Evolutionary conservation across 2,888 invertebrate genomes (phyloP).

Genomic region (Drosophila trichaetosa): DNA sequence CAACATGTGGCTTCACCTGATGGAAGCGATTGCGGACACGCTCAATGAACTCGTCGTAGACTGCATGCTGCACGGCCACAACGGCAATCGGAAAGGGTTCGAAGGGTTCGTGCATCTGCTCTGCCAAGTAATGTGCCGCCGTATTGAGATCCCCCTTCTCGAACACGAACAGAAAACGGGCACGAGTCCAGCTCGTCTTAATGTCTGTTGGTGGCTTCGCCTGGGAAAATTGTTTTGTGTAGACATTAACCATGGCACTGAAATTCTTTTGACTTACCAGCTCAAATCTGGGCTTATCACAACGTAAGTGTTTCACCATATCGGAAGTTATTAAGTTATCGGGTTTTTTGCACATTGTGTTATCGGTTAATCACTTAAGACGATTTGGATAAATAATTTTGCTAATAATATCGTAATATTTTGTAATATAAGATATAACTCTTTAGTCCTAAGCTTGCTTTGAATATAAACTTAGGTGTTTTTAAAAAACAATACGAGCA

Average conservation of each 20-base stretch:
- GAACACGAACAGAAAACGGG: conserved; percentile 76
- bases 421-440: not conserved
- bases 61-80: conserved; percentile 79
- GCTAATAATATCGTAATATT: too few species aligned
- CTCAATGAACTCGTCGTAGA: conserved; percentile 67
- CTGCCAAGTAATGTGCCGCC: conserved; percentile 72
- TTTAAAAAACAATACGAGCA: not conserved
- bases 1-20: conserved; percentile 56
- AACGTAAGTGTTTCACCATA: conserved; percentile 44
- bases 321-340: conserved; percentile 52
- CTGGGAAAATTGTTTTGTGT: not conserved
- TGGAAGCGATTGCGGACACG: conserved; percentile 66
- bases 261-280: conserved; percentile 15
- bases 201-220: not conserved
- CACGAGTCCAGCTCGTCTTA: conserved; percentile 39
- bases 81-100: conserved; percentile 65
- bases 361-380: not conserved
- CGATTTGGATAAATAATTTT: conserved; percentile 38
- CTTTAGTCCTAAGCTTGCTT: conserved; percentile 1
- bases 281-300: not conserved
- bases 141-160: conserved; percentile 78
- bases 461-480: not conserved
- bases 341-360: conserved; percentile 51
- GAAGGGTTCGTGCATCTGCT: conserved; percentile 75
- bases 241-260: not conserved